A percentile compares a stretch with the other conserved stretches of the same genome.
Evolutionary conservation across 2,797 vertebrate species (phyloP).

Genomic region (Enteromius thamalakanensis): DNA sequence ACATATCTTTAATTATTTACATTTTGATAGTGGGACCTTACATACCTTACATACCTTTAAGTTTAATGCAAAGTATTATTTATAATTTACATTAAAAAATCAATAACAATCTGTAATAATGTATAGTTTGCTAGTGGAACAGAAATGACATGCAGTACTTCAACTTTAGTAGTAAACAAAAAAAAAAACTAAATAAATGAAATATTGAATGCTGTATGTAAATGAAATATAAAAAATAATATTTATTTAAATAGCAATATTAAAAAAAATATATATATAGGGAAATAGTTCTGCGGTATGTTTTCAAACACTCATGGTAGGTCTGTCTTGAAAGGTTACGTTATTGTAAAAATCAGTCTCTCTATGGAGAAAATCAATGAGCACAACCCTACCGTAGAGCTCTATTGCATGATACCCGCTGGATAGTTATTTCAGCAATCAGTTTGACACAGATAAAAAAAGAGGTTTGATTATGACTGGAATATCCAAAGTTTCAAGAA

Average conservation of each 20-base stretch:
- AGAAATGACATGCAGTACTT: background rate
- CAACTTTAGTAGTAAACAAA: background rate
- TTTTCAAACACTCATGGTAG: background rate
- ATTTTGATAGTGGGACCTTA: background rate
- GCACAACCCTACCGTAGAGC: background rate
- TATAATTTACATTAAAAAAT: background rate
- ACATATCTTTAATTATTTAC: background rate
- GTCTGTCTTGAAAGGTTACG: background rate
- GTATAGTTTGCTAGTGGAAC: background rate
- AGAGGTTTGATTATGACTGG: conserved; percentile 14
- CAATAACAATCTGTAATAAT: too few species aligned
- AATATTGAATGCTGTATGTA: background rate
- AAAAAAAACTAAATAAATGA: background rate
- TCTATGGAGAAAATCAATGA: conserved; percentile 16
- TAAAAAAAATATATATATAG: background rate
- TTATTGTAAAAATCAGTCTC: background rate
- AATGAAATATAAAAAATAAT: background rate
- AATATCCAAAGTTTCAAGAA: conserved; percentile 35
- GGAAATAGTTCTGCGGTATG: background rate
- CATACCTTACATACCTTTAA: background rate
- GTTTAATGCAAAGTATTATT: background rate
- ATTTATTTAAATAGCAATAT: background rate
- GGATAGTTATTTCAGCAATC: conserved; percentile 9
- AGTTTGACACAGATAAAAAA: conserved; percentile 6
- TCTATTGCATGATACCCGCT: background rate